phyloP scores from a whole-genome alignment of 1,140 invertebrate genomes.

The Macrosteles quadrilineatus region DNA sequence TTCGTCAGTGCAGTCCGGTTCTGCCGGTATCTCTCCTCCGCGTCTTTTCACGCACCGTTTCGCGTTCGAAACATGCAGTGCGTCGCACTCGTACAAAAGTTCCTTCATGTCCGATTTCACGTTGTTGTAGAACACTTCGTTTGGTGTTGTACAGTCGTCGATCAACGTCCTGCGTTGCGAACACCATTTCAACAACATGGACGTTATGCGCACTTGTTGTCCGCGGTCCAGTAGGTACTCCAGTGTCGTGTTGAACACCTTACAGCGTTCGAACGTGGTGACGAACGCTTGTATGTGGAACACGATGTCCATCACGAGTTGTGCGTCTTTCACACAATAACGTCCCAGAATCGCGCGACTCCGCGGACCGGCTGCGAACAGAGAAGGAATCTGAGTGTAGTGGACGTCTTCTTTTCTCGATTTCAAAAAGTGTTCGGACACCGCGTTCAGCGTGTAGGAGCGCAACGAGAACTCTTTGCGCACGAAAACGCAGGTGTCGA shows the following conservation, averaged over 20 bases:
- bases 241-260: not conserved
- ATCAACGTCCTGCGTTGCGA: not conserved
- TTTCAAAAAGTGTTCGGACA: not conserved
- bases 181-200: not conserved
- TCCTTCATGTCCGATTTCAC: not conserved
- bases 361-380: not conserved
- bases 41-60: no score
- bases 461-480: not conserved
- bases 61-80: no score
- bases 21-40: no score
- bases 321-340: slow-evolving; percentile 16
- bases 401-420: not conserved
- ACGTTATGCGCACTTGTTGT: not conserved
- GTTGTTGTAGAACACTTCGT: not conserved
- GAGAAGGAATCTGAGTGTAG: not conserved
- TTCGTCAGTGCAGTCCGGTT: no score
- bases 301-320: not conserved
- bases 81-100: no score
- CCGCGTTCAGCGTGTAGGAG: slow-evolving; percentile 8
- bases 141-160: not conserved
- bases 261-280: not conserved
- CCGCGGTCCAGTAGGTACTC: not conserved
- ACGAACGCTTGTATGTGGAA: not conserved
- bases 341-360: not conserved
- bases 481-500: not conserved